These are phyloP conservation scores for Circaetus gallicus DNA, from an alignment of 2,113 vertebrate genomes.

Conservation along the genomic window DNA sequence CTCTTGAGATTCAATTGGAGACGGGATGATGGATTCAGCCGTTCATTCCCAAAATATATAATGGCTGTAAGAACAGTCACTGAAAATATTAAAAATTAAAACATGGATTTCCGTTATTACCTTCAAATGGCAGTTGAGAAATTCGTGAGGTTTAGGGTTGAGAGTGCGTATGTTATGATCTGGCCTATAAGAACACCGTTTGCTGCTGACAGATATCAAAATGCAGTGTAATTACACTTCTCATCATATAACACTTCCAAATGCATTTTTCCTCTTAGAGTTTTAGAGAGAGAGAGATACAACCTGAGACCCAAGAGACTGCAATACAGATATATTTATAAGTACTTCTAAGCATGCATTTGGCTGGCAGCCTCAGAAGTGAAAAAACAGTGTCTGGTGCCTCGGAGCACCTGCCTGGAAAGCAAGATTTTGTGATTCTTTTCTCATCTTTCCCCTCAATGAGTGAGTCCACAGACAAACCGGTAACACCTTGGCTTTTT, in stretches of 20 bases:
- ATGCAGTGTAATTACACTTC: slow-evolving; percentile 11
- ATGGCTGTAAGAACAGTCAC: not conserved
- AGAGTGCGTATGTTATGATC: not conserved
- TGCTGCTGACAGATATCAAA: slow-evolving; percentile 6
- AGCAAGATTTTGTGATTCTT: not conserved
- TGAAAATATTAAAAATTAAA: slow-evolving; percentile 55
- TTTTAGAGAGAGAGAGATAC: not conserved
- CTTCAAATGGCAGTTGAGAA: slow-evolving; percentile 10
- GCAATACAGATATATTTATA: not conserved
- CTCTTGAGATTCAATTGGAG: not conserved
- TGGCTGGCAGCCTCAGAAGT: not conserved
- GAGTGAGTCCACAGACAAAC: not conserved
- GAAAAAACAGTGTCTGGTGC: not conserved
- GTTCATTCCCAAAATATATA: not conserved
- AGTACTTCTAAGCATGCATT: not conserved
- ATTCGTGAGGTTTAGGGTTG: not conserved
- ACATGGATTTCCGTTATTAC: not conserved
- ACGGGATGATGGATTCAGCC: slow-evolving; percentile 46
- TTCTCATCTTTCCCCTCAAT: not conserved
- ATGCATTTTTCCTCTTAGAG: not conserved
- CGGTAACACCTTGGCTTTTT: not conserved
- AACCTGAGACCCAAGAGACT: not conserved
- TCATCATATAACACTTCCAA: not conserved
- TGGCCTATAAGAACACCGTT: not conserved
- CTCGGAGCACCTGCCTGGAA: not conserved